Conservation (phyloP, 2,797 vertebrate genomes). For the Mormyrus proboscirostris region DNA sequence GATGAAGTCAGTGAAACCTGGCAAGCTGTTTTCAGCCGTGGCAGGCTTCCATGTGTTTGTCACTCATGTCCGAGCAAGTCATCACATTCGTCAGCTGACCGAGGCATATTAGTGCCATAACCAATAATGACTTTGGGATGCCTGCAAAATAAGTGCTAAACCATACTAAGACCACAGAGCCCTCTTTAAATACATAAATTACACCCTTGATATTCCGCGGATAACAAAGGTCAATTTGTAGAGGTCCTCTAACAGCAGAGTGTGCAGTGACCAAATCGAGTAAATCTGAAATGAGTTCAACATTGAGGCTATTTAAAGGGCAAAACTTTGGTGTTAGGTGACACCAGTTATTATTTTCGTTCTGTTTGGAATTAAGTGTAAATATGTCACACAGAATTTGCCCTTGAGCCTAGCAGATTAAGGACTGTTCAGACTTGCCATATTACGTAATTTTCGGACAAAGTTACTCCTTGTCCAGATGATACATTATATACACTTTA, state of each 20-base stretch:
- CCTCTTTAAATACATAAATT: background rate
- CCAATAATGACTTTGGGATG: background rate
- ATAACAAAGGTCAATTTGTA: slow-evolving; percentile 6
- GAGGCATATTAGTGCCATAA: background rate
- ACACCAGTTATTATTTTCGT: background rate
- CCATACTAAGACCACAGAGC: background rate
- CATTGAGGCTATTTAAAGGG: slow-evolving; percentile 1
- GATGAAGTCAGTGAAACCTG: background rate
- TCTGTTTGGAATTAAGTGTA: slow-evolving; percentile 4
- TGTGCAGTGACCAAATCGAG: background rate
- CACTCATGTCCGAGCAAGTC: background rate
- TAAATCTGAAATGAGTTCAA: background rate
- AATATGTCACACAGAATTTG: slow-evolving; percentile 41
- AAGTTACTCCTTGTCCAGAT: background rate
- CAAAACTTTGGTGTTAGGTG: background rate
- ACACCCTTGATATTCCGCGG: background rate
- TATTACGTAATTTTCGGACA: slow-evolving; percentile 35
- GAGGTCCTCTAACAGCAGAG: background rate
- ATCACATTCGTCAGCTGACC: background rate
- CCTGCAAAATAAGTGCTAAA: background rate
- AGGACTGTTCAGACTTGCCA: slow-evolving; percentile 41
- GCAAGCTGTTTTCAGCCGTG: background rate
- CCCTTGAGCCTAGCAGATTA: slow-evolving; percentile 38
- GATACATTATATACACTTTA: background rate
- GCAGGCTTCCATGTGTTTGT: background rate